These are phyloP conservation scores for Pachycephala philippinensis DNA, from an alignment of 2,113 vertebrate species.

Conservation along the genomic window DNA sequence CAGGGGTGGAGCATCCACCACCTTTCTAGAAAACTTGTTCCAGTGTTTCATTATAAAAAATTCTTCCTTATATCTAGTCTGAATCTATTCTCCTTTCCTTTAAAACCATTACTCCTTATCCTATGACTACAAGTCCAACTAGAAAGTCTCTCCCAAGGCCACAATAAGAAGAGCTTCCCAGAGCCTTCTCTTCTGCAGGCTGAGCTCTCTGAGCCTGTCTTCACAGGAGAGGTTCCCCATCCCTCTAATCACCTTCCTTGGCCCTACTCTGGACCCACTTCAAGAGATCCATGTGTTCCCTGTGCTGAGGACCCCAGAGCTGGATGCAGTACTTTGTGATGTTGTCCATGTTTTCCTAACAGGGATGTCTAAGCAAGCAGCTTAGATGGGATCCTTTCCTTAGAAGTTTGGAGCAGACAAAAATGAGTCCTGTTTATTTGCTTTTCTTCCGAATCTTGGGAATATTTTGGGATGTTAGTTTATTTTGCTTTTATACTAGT, in stretches of 20 bases:
- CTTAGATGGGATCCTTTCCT: not conserved
- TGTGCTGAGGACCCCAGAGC: not conserved
- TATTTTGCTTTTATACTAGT: not conserved
- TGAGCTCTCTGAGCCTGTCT: not conserved
- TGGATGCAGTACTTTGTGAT: not conserved
- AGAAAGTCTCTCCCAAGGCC: not conserved
- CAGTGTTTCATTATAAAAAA: not conserved
- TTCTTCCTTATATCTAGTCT: not conserved
- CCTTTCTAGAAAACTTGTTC: not conserved
- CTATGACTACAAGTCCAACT: not conserved
- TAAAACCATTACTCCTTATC: not conserved
- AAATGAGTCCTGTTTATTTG: not conserved
- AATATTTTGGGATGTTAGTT: not conserved
- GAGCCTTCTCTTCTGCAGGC: not conserved
- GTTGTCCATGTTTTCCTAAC: not conserved
- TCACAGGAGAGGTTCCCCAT: not conserved
- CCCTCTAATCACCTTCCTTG: not conserved
- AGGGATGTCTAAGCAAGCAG: not conserved
- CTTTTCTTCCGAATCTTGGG: not conserved
- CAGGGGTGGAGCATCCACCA: not conserved
- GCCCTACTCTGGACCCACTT: not conserved
- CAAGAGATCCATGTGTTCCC: not conserved
- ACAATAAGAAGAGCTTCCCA: not conserved
- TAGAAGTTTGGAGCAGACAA: not conserved
- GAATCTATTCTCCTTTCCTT: not conserved